Evolutionary conservation across 2,888 invertebrate species (phyloP), one percentile per base, ranked within the genome.

Genomic region (Phoenoteleia sp.): DNA sequence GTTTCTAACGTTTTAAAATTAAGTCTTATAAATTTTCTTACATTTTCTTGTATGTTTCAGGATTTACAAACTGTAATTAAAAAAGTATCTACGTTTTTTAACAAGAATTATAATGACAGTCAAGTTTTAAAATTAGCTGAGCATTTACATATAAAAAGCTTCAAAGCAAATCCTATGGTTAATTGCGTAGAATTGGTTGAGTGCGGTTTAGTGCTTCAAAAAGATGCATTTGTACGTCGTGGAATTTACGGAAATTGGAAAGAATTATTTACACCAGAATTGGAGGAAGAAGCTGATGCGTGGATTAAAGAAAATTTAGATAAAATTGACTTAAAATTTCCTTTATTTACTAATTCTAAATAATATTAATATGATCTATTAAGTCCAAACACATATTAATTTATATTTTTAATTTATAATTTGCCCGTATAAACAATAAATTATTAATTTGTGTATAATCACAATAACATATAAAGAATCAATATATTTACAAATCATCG

Each of bases 91-190:
- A 90, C 94, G 0, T 97, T 97, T 91, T 94, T 97, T 36, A 94
- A 94, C 47, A 96, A 96, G 91, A 89, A 93, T 0, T 95, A 96
- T 79, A 94, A 94, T 0, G 94, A 94, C 0, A 95, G 95, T 19
- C 95, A 97, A 91, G 91, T 97, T 0, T 91, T 94, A 0, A 93
- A 94, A 19, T 94, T 99, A 2, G 95, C 95, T 9, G 94, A 96
- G 6, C 97, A 98, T 92, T 95, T 98, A 81, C 95, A 96, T 90
- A 97, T 99, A 85, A 95, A 96, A 9, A 97, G 96, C 92, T 99
- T 99, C 94, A 96, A 96, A 86, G 95, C 96, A 13, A 98, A 98
- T 94, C 95, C 96, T 58, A 96, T 97, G 5, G 96, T 98, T 0
- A 98, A 98, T 91, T 95, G 95, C 62, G 95, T 96, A 79, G 95